Conservation (phyloP, 23 tunicate genomes). For the Phallusia fumigata region DNA sequence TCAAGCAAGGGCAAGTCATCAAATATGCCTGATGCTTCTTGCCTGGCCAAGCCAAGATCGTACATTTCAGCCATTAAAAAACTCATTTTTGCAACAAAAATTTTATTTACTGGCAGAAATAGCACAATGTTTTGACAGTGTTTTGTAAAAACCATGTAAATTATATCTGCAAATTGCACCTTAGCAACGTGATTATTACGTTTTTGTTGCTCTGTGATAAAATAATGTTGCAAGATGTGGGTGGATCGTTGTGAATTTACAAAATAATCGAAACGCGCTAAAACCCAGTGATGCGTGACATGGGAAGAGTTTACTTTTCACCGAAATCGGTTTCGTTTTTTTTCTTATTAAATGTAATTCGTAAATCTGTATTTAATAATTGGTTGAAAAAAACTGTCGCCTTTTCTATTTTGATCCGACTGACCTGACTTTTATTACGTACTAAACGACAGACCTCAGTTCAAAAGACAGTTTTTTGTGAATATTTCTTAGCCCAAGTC, state of each 20-base stretch:
- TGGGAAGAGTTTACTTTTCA: not conserved
- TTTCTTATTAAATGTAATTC: not conserved
- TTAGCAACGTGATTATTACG: not conserved
- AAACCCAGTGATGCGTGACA: conserved; percentile 4
- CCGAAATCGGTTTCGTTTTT: not conserved
- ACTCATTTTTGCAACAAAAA: conserved; percentile 34
- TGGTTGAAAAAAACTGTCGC: no score
- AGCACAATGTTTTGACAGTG: not conserved
- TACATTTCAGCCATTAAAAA: conserved; percentile 61
- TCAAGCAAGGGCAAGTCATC: not conserved
- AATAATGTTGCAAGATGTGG: not conserved
- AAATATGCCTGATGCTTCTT: not conserved
- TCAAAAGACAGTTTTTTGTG: no score
- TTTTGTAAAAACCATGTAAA: not conserved
- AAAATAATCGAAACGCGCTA: not conserved
- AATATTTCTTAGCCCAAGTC: no score
- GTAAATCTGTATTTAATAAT: no score
- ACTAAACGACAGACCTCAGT: no score
- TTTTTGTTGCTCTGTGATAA: not conserved
- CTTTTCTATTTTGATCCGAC: no score
- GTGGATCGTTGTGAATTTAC: not conserved
- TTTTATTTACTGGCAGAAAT: not conserved
- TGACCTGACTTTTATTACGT: no score
- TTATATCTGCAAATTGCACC: not conserved
- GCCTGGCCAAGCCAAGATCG: conserved; percentile 19